phyloP scores from a whole-genome alignment of 2,113 vertebrate species.

The Lathamus discolor region DNA sequence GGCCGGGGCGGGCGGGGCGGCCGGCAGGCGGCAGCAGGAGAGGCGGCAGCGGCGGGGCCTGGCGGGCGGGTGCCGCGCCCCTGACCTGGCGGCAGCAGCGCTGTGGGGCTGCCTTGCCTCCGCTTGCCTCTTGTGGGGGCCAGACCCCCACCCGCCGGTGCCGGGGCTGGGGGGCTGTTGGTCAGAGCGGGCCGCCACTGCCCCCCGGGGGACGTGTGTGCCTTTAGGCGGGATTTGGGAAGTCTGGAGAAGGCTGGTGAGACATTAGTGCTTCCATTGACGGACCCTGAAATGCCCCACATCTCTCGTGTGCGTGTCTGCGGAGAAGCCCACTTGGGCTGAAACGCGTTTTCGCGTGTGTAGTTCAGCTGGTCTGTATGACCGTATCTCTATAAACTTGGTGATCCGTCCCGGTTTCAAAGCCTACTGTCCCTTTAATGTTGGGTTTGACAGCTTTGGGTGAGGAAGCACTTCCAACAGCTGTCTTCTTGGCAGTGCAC shows the following conservation, averaged over 20 bases:
- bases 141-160: background rate
- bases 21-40: background rate
- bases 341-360: background rate
- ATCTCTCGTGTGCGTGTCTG: background rate
- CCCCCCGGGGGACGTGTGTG: background rate
- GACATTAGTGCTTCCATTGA: background rate
- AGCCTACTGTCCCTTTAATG: constrained; percentile 80
- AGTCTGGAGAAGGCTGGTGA: background rate
- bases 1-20: background rate
- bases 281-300: background rate
- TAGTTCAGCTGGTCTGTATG: background rate
- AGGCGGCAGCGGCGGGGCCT: background rate
- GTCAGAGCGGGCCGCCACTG: background rate
- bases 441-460: constrained; percentile 87
- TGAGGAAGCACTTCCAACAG: constrained; percentile 94
- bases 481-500: constrained; percentile 95
- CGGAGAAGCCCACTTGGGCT: background rate
- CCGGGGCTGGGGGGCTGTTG: background rate
- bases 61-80: too few species aligned
- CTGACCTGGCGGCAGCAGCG: background rate
- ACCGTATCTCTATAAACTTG: constrained; percentile 12
- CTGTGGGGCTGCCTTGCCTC: rapidly evolving
- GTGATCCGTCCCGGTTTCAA: constrained; percentile 67
- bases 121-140: rapidly evolving
- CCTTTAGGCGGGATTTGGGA: too few species aligned